Percentiles rank a stretch among this genome's conserved stretches.
Conservation (phyloP, 2,888 invertebrate species). For the Spodoptera picta region DNA sequence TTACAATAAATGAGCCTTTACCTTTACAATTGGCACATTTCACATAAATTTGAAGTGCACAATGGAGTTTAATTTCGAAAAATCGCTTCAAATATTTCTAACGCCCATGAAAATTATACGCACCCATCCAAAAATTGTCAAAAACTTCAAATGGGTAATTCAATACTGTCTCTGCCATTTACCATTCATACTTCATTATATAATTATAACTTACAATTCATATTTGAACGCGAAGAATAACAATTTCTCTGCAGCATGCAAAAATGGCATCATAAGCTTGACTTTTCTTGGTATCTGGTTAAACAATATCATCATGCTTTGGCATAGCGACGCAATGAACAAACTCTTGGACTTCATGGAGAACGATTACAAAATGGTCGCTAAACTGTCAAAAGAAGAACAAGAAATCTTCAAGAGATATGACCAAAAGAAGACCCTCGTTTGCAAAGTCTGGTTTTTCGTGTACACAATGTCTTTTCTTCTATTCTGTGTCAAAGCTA, state of each 20-base stretch:
- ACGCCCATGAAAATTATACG: conserved; percentile 45
- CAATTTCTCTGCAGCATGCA: conserved; percentile 49
- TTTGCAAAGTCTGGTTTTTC: conserved; percentile 25
- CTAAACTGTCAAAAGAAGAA: conserved; percentile 45
- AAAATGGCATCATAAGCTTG: conserved; percentile 37
- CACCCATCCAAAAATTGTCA: conserved; percentile 45
- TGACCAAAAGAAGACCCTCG: conserved; percentile 25
- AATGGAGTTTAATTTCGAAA: conserved; percentile 56
- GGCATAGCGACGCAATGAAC: conserved; percentile 51
- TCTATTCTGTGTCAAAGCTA: conserved; percentile 55
- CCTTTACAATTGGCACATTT: no score
- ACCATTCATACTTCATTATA: conserved; percentile 25
- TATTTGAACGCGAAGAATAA: conserved; percentile 37
- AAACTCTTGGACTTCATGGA: conserved; percentile 59
- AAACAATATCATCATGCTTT: conserved; percentile 51
- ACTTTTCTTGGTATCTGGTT: conserved; percentile 34
- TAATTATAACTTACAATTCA: conserved; percentile 48
- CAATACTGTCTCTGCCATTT: conserved; percentile 35
- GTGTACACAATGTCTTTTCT: conserved; percentile 17
- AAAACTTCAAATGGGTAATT: conserved; percentile 49
- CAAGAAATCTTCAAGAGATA: conserved; percentile 28
- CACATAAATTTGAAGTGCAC: not conserved
- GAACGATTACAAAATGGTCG: conserved; percentile 55
- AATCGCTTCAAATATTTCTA: conserved; percentile 39
- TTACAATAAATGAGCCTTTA: no score